These are phyloP conservation scores for Rhaphigaster nebulosa DNA, from an alignment of 2,888 invertebrate genomes.

Conservation along the genomic window DNA sequence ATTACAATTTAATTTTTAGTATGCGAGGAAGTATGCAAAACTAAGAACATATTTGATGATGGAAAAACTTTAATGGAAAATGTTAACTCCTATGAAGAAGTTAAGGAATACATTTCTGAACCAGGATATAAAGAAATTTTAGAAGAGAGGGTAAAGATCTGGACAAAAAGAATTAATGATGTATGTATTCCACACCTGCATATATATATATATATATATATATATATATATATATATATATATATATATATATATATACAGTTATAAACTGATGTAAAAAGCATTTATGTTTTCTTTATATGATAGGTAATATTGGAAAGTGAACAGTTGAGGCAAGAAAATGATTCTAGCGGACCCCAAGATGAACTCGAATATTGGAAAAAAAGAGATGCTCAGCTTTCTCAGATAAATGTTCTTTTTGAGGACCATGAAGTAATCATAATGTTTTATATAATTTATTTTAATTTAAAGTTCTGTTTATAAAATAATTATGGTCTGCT, in stretches of 20 bases:
- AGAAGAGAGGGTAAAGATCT: slow-evolving; percentile 81
- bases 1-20: slow-evolving; percentile 70
- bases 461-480: neutral
- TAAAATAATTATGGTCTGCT: neutral
- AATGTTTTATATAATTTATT: neutral
- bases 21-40: slow-evolving; percentile 87
- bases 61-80: slow-evolving; percentile 76
- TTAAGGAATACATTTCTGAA: slow-evolving; percentile 78
- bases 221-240: neutral
- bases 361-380: slow-evolving; percentile 98
- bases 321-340: slow-evolving; percentile 91
- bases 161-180: slow-evolving; percentile 86
- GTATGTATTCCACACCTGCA: slow-evolving; percentile 67
- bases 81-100: slow-evolving; percentile 76
- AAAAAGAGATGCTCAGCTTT: slow-evolving; percentile 92
- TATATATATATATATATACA: neutral
- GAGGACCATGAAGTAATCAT: slow-evolving; percentile 72
- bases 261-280: neutral
- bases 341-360: slow-evolving; percentile 90
- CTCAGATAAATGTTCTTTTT: slow-evolving; percentile 84
- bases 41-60: slow-evolving; percentile 84
- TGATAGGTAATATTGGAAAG: slow-evolving; percentile 85
- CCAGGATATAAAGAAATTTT: slow-evolving; percentile 76
- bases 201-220: neutral
- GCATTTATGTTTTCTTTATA: neutral